Conservation (phyloP, 1,140 invertebrate species). For the Arctopsyche grandis region DNA sequence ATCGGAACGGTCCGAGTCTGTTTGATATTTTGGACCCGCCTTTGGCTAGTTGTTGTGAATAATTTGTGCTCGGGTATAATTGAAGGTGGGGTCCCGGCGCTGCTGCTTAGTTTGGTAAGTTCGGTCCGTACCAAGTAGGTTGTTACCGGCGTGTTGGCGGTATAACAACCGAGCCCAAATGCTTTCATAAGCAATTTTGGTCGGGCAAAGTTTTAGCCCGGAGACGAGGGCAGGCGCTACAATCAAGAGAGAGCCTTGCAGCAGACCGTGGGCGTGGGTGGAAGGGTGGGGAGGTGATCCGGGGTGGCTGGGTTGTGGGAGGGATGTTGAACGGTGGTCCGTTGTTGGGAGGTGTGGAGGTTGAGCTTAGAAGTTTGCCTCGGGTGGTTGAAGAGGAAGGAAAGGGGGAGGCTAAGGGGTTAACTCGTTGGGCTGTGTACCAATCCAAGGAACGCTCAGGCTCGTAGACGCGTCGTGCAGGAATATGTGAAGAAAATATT, state of each 20-base stretch:
- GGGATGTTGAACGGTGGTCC: too few relatives aligned
- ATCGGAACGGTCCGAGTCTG: not conserved
- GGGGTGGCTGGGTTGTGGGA: not conserved
- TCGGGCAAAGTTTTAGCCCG: constrained; percentile 52
- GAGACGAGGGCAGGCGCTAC: constrained; percentile 44
- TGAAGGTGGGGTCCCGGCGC: constrained; percentile 33
- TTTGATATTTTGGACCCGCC: constrained; percentile 42
- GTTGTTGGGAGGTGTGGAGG: not conserved
- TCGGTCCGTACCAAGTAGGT: constrained; percentile 35
- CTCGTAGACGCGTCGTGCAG: not conserved
- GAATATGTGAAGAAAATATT: not conserved
- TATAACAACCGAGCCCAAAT: constrained; percentile 53
- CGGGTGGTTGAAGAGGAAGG: constrained; percentile 14
- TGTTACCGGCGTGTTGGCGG: constrained; percentile 42
- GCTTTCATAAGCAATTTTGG: constrained; percentile 56
- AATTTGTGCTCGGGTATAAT: constrained; percentile 44
- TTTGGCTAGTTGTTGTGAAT: constrained; percentile 39
- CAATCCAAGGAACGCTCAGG: not conserved
- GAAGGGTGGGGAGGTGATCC: not conserved
- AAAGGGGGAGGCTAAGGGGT: constrained; percentile 7
- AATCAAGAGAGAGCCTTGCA: constrained; percentile 32
- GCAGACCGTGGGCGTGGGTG: not conserved
- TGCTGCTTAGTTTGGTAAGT: constrained; percentile 41
- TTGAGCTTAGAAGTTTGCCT: constrained; percentile 41
- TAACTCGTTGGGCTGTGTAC: not conserved